Evolutionary conservation across 2,113 vertebrate genomes (phyloP), one percentile per base, ranked within the genome.

Genomic region (Tragelaphus imberbis): DNA sequence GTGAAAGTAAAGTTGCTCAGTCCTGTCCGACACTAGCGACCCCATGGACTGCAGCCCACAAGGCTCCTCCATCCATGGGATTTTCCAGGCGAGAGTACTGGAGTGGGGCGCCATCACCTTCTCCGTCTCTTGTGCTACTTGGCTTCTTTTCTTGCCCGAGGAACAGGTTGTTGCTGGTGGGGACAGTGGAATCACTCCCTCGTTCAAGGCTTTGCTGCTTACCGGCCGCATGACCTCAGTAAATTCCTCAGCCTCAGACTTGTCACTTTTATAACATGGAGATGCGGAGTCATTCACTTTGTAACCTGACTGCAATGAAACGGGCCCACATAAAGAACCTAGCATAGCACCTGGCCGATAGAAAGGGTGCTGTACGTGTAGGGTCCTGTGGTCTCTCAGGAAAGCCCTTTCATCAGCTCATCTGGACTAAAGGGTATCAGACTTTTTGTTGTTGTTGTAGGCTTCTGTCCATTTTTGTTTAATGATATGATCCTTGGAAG

Each of bases 1-100:
- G 5, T 61, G 59, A 61, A 30, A 61, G 59, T 28, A 27, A 61
- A 61, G 59, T 61, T 0, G 0, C 59, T 61, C 59, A 6, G 6
- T 61, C 0, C 0, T 61, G 59, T 30, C 59, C 2, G 58, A 59
- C 58, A 28, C 59, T 61, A 0, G 2, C 12, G 23, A 58, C 23
- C 56, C 21, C 56, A 23, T 25, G 56, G 56, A 58, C 59, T 30
- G 59, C 12, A 61, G 27, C 59, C 59, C 0, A 14, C 27, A 5
- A 61, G 59, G 59, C 59, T 61, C 27, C 27, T 61, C 12, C 1
- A 1, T 6, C 59, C 59, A 61, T 61, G 28, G 14, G 28, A 63
- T 63, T 63, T 30, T 63, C 1, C 61, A 63, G 61, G 61, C 28
- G 7, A 63, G 61, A 33, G 14, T 3, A 7, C 61, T 33, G 14